Base-by-base conservation (phyloP, 2,888 invertebrate species). In the Ochropleura leucogaster region DNA sequence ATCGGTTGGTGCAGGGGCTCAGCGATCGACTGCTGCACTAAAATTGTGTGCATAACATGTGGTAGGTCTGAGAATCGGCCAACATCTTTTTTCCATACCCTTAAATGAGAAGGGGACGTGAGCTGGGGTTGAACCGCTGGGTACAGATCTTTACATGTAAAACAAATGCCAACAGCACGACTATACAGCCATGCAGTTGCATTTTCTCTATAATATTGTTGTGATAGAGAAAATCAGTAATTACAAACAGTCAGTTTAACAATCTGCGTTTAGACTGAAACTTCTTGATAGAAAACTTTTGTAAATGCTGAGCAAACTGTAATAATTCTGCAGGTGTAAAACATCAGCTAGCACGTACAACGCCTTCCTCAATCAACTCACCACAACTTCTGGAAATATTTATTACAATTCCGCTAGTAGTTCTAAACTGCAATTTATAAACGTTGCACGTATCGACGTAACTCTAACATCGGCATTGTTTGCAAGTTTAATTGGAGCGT, bases 401-500 rank as follows among this genome's bases (percentile, higher is more conserved):
- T 83, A 77, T 70, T n/a, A 65, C 77, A 55, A 68, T 64, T 49
- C 79, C 51, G 0, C 40, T 3, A 53, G 9, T 47, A 80, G 68
- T 80, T 74, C 55, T 60, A 30, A 73, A 80, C 65, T 85, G 14
- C 57, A 72, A 78, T 85, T 74, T 72, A 80, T 85, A 83, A 60
- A 68, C 40, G 68, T 67, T 55, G 55, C 74, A 85, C 79, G 85
- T 83, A 70, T 63, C 30, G 46, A 71, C 59, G 60, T 55, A 83
- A 51, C 46, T 72, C 66, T 67, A 46, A 62, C 70, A 64, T 65
- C 9, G 64, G 59, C 55, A 71, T 82, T 85, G 85, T 82, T 85
- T 65, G 67, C 68, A 84, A 82, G 85, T 81, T 85, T 68, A 84
- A 73, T 83, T 77, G 68, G 42, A 72, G 51, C 82, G 71, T 83